phyloP scores from a whole-genome alignment of 2,888 invertebrate genomes.

The Pristionchus mayeri region DNA sequence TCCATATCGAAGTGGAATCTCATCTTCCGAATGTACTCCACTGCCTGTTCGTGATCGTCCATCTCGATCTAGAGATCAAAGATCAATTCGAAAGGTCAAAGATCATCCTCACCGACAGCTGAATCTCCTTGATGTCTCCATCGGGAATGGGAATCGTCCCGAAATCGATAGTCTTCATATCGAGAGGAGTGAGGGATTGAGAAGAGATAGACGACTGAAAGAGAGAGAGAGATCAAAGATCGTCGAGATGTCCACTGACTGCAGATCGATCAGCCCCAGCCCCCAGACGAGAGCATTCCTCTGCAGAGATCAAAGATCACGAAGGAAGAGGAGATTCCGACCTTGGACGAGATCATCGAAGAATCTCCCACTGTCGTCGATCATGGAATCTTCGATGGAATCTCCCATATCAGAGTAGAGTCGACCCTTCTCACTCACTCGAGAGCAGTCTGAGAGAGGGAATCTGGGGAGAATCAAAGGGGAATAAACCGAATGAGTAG shows the following conservation, averaged over 20 bases:
- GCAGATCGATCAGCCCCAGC: neutral
- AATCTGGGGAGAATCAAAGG: neutral
- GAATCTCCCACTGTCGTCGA: neutral
- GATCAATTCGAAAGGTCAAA: slow-evolving; percentile 35
- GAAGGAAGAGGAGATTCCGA: neutral
- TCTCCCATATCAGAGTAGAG: slow-evolving; percentile 6
- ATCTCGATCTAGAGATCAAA: slow-evolving; percentile 25
- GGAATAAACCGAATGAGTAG: neutral
- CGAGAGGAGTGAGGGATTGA: neutral
- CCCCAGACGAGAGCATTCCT: neutral
- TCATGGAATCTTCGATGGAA: neutral
- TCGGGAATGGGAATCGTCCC: slow-evolving; percentile 35
- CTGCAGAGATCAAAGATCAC: neutral
- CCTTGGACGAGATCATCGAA: slow-evolving; percentile 15
- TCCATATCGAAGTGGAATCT: slow-evolving; percentile 44
- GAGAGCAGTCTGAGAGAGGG: neutral
- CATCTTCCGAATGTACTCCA: slow-evolving; percentile 42
- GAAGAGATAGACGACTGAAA: neutral
- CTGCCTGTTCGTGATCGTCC: neutral
- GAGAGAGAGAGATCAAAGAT: slow-evolving; percentile 7
- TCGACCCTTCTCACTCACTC: neutral
- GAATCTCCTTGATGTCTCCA: slow-evolving; percentile 22
- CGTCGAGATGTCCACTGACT: neutral
- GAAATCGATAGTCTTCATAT: slow-evolving; percentile 7
- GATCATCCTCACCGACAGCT: slow-evolving; percentile 9